Evolutionary conservation across 2,888 invertebrate genomes (phyloP), one percentile per base, ranked within the genome.

Genomic region (Xestia sexstrigata): DNA sequence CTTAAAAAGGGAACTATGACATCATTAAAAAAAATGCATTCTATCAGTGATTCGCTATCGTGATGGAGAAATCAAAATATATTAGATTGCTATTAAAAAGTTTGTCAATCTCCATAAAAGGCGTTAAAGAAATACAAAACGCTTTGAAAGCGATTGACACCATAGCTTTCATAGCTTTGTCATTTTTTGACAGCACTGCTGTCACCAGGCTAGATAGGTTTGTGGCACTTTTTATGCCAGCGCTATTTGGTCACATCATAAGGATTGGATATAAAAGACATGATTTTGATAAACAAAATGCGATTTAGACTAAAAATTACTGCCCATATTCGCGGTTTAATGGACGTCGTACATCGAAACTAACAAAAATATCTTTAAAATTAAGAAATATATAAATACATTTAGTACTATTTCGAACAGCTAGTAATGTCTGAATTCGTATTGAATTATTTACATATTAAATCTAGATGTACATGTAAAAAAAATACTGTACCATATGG

Each of bases 281-380:
- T 74, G 45, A 74, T 45, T 74, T 74, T n/a, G 30, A 58, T n/a
- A 35, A 11, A n/a, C 17, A 23, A 70, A 55, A 55, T 68, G 26
- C 52, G 60, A 67, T 60, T 62, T 35, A 47, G 45, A 78, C 3
- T 15, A 35, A 75, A 11, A 23, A 23, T 68, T 35, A 17, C 47
- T 52, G 45, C 71, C 35, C 35, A 58, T 45, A 8, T 45, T 30
- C 26, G 52, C 52, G 67, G 66, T 23, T 35, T 26, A 49, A 39
- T 35, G 65, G 70, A 70, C 17, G 55, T 0, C 35, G 66, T 70
- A 70, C 75, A 74, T 60, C 45, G 69, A 74, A 66, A 79, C 35
- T 65, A 62, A 62, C 5, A 0, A 20, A 62, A 11, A 62, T 9
- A 45, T 15, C n/a, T 13, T 20, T 15, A 5, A 35, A 62, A 30